These are phyloP conservation scores for Phorcus lineatus DNA, from an alignment of 2,888 invertebrate species.

Conservation along the genomic window DNA sequence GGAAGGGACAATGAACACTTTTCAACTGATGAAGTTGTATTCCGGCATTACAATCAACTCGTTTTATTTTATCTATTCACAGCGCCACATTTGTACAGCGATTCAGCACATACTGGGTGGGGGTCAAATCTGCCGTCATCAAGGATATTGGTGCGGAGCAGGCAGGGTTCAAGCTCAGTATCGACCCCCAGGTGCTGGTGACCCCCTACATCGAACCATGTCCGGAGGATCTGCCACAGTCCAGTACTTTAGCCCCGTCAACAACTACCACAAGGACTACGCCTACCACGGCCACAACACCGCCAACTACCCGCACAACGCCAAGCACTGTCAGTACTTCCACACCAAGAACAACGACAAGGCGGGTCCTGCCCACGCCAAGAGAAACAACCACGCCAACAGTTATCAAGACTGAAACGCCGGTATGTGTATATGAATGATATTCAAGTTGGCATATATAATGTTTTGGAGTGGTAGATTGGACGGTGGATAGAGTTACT, in stretches of 20 bases:
- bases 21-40: neutral
- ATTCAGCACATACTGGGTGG: conserved; percentile 57
- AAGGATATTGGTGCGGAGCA: conserved; percentile 49
- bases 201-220: conserved; percentile 43
- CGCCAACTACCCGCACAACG: neutral
- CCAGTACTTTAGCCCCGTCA: conserved; percentile 25
- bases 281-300: neutral
- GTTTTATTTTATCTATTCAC: conserved; percentile 4
- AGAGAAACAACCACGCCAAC: neutral
- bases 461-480: no score
- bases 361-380: neutral
- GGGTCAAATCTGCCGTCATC: conserved; percentile 62
- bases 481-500: no score
- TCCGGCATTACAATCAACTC: no score
- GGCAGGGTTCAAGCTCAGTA: conserved; percentile 25
- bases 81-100: conserved; percentile 61
- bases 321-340: neutral
- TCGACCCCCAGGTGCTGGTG: conserved; percentile 28
- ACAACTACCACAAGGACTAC: conserved; percentile 27
- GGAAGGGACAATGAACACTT: no score
- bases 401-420: neutral
- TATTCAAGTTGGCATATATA: no score
- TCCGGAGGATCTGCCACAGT: conserved; percentile 30
- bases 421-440: neutral
- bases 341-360: neutral